Conservation (phyloP, 2,888 invertebrate genomes). For the Tachina fera region DNA sequence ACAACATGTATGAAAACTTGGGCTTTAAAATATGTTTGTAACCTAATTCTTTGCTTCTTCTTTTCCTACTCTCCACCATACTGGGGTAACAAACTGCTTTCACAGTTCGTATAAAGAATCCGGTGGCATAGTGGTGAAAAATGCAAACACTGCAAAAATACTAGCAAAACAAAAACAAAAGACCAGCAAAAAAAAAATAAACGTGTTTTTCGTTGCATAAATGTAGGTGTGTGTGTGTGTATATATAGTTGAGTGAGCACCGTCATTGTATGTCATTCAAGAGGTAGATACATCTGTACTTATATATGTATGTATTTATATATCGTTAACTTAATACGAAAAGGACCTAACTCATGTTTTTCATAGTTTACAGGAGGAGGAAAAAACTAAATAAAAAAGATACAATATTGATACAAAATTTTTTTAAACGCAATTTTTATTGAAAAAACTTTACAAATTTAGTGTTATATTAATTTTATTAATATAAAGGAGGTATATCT, state of each 20-base stretch:
- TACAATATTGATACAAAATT: too few species aligned
- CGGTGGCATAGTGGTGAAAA: conserved; percentile 6
- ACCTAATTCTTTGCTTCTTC: conserved; percentile 42
- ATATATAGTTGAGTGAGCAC: background rate
- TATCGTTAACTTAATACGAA: too few species aligned
- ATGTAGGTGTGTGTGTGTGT: background rate
- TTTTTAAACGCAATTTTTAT: too few species aligned
- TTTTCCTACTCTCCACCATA: conserved; percentile 5
- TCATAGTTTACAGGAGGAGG: too few species aligned
- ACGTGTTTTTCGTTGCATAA: conserved; percentile 7
- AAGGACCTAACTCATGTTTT: too few species aligned
- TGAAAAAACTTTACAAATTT: too few species aligned
- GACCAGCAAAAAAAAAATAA: conserved; percentile 16
- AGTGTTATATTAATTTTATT: too few species aligned
- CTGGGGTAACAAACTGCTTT: conserved; percentile 46
- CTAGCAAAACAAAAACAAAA: conserved; percentile 5
- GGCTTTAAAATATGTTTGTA: conserved; percentile 44
- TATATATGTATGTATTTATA: too few species aligned
- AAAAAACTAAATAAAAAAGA: too few species aligned
- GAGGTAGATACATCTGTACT: too few species aligned
- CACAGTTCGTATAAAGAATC: conserved; percentile 15
- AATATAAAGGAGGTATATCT: too few species aligned
- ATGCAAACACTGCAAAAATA: background rate
- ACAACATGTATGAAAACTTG: conserved; percentile 15
- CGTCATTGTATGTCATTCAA: background rate